Base-by-base conservation (phyloP, 1,140 invertebrate genomes). In the Diuraphis noxia region DNA sequence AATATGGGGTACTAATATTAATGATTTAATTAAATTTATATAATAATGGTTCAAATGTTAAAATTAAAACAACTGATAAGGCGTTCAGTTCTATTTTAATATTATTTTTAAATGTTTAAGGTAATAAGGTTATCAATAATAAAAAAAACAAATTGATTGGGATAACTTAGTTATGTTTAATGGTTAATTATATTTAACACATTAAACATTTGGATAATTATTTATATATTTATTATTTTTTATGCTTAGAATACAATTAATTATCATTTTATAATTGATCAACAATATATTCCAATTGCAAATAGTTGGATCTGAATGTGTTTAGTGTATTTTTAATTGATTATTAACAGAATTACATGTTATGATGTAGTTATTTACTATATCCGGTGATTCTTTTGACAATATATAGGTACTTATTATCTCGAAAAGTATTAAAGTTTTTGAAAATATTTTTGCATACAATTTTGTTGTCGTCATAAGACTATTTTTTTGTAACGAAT, bases 31-130 rank as follows among this genome's bases (percentile, higher is more conserved):
- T n/a, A 41, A 40, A 82, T 82, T 30, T 19, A n/a, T 82, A 30
- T 82, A 82, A 30, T 82, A 82, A 82, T 82, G 81, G 40, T 82
- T 82, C 81, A 25, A 82, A 82, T 82, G 81, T 82, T 41, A n/a
- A 17, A 82, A 82, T 30, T 40, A 82, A 82, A 30, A 82, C 40
- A n/a, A 40, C 10, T 40, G 38, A 82, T 82, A 82, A 38, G 79
- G 9, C 23, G 23, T 82, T 79, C 77, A 38, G 23, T 82, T 82
- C 36, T 82, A 82, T 25, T 82, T 38, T 40, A 82, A 82, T 82
- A 82, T 82, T 40, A 40, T 40, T 38, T 77, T 77, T 30, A 56
- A 56, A 56, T 56, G 10, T 72, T 72, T 63, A n/a, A 63, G 30
- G 56, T n/a, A n/a, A 72, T 63, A n/a, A 63, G 30, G 56, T n/a